Evolutionary conservation across 2,113 vertebrate species (phyloP).

Genomic region (Cyrtonyx montezumae): DNA sequence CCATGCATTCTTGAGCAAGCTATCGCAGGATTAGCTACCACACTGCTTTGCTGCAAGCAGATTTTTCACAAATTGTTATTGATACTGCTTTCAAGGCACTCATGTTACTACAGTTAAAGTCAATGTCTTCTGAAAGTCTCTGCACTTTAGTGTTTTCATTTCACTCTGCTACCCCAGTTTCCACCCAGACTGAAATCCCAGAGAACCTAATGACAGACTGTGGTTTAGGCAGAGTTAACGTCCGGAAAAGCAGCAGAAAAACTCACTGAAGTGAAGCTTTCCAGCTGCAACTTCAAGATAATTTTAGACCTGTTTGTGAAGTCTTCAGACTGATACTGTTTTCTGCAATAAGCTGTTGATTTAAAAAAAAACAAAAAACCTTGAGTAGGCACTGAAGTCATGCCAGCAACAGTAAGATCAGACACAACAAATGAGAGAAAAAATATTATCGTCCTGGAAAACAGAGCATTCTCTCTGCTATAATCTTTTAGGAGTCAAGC

Average conservation of each 20-base stretch:
- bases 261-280: slow-evolving; percentile 20
- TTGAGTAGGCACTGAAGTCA: slow-evolving; percentile 6
- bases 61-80: slow-evolving; percentile 55
- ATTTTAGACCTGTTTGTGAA: slow-evolving; percentile 36
- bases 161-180: neutral
- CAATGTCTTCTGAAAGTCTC: neutral
- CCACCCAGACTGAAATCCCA: slow-evolving; percentile 26
- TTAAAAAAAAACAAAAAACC: neutral
- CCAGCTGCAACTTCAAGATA: slow-evolving; percentile 25
- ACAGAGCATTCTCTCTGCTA: neutral
- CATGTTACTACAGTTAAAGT: neutral
- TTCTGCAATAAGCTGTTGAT: slow-evolving; percentile 13
- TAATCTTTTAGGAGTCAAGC: neutral
- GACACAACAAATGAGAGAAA: slow-evolving; percentile 24
- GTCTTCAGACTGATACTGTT: neutral
- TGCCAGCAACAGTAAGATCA: slow-evolving; percentile 64
- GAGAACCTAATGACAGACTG: neutral
- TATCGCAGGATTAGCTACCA: slow-evolving; percentile 75
- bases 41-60: slow-evolving; percentile 63
- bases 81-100: neutral
- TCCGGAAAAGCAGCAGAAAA: slow-evolving; percentile 33
- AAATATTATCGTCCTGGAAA: slow-evolving; percentile 12
- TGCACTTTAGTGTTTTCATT: neutral
- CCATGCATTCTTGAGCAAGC: slow-evolving; percentile 80
- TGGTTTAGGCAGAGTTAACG: neutral